Evolutionary conservation across 2,113 vertebrate species (phyloP).

Genomic region (Python bivittatus): DNA sequence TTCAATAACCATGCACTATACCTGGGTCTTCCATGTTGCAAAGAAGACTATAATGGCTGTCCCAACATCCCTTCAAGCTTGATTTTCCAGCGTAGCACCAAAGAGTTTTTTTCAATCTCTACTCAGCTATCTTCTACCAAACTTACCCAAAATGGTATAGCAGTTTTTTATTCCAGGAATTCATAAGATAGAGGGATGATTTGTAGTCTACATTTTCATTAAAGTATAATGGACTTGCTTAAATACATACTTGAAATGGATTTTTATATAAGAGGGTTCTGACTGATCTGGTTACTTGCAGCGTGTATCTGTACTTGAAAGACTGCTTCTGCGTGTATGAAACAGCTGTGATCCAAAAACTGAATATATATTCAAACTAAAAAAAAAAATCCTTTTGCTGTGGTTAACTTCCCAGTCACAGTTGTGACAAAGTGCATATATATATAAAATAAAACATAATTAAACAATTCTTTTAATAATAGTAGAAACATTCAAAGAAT

Average conservation of each 20-base stretch:
- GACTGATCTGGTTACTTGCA: background rate
- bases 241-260: background rate
- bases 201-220: background rate
- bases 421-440: background rate
- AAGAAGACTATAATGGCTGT: conserved; percentile 93
- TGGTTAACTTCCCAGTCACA: background rate
- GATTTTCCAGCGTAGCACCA: conserved; percentile 94
- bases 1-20: conserved; percentile 96
- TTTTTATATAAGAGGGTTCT: background rate
- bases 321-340: background rate
- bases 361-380: background rate
- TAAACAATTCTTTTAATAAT: background rate
- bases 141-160: conserved; percentile 93
- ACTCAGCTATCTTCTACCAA: conserved; percentile 95
- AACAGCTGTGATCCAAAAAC: background rate
- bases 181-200: background rate
- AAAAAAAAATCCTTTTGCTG: background rate
- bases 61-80: conserved; percentile 90
- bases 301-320: background rate
- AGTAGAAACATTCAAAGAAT: background rate
- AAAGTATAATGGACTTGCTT: background rate
- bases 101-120: conserved; percentile 93
- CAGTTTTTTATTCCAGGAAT: background rate
- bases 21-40: conserved; percentile 93
- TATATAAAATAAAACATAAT: background rate